These are phyloP conservation scores for Albula glossodonta DNA, from an alignment of 2,113 vertebrate species.

Conservation along the genomic window DNA sequence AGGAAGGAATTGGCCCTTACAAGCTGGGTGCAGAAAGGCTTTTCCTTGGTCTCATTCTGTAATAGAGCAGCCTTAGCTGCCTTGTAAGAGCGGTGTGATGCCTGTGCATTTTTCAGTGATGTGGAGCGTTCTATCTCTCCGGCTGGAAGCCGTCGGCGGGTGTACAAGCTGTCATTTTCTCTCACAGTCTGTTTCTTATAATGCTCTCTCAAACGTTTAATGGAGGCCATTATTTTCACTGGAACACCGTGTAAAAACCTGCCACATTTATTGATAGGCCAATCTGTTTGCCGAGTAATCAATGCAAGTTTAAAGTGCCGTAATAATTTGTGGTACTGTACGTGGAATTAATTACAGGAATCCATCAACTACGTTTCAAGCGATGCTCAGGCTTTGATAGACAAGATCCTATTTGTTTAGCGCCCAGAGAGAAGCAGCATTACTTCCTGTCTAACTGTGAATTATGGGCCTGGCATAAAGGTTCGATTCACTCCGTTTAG, in stretches of 20 bases:
- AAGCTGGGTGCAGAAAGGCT: not conserved
- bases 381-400: not conserved
- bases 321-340: constrained; percentile 12
- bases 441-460: not conserved
- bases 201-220: constrained; percentile 14
- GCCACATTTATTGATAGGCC: constrained; percentile 6
- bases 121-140: not conserved
- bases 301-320: constrained; percentile 9
- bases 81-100: not conserved
- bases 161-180: constrained; percentile 9
- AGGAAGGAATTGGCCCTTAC: not conserved
- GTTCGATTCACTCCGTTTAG: too few species aligned
- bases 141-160: not conserved
- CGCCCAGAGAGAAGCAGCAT: not conserved
- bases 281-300: constrained; percentile 16
- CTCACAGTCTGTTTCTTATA: not conserved
- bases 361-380: not conserved
- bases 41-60: not conserved
- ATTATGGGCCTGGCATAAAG: too few species aligned
- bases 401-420: not conserved
- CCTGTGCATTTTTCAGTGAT: not conserved
- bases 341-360: not conserved
- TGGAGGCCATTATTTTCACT: constrained; percentile 7
- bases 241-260: not conserved
- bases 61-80: not conserved